Evolutionary conservation across 2,797 vertebrate genomes (phyloP).

Genomic region (Myotis findleyi): DNA sequence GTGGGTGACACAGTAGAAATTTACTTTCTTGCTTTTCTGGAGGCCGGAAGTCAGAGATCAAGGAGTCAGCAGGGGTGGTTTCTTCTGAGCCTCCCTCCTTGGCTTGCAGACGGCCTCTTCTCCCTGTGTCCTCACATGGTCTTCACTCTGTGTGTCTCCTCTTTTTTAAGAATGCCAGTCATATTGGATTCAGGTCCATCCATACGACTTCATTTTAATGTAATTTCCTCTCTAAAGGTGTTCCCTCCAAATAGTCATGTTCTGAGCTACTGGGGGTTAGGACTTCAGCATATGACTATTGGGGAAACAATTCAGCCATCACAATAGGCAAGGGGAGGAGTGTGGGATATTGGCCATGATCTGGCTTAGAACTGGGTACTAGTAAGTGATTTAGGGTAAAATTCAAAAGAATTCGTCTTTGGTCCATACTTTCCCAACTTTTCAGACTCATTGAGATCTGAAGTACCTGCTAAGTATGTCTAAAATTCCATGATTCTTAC

Average conservation of each 20-base stretch:
- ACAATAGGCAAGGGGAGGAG: not conserved
- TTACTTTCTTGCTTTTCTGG: not conserved
- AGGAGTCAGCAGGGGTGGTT: not conserved
- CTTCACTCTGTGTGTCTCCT: not conserved
- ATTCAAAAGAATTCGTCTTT: not conserved
- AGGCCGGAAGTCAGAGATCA: not conserved
- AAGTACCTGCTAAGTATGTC: not conserved
- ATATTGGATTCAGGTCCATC: not conserved
- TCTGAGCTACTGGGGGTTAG: not conserved
- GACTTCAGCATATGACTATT: not conserved
- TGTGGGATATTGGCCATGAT: not conserved
- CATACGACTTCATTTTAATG: not conserved
- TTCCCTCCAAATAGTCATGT: not conserved
- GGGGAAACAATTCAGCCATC: not conserved
- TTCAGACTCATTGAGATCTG: not conserved
- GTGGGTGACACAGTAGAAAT: not conserved
- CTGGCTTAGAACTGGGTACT: not conserved
- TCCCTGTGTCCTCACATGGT: accelerated
- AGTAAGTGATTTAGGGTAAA: not conserved
- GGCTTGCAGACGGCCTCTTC: not conserved
- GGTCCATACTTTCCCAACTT: not conserved
- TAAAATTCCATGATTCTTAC: not conserved
- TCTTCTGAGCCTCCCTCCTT: not conserved
- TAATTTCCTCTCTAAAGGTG: not conserved
- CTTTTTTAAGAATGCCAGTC: not conserved